phyloP scores from a whole-genome alignment of 2,797 vertebrate species.

The Ceyx erithaca region DNA sequence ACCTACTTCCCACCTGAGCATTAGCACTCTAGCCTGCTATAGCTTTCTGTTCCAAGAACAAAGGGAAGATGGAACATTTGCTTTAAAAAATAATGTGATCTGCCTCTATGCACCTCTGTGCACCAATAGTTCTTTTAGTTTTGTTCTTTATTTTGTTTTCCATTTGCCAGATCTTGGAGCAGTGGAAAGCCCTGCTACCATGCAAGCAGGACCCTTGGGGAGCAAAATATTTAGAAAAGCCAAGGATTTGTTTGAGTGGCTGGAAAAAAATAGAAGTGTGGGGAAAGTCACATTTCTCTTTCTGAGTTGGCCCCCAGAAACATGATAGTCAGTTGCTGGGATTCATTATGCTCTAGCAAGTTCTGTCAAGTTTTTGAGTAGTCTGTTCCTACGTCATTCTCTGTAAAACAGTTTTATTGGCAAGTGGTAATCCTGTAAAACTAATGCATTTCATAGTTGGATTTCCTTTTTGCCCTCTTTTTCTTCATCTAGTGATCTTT shows the following conservation, averaged over 20 bases:
- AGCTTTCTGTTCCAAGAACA: not conserved
- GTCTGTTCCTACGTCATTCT: slow-evolving; percentile 18
- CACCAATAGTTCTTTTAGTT: not conserved
- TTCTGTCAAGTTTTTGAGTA: slow-evolving; percentile 38
- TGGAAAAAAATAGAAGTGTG: slow-evolving; percentile 10
- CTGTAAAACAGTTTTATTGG: not conserved
- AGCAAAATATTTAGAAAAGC: not conserved
- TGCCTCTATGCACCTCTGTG: not conserved
- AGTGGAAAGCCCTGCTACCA: not conserved
- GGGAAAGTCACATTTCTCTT: slow-evolving; percentile 45
- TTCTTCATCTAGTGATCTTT: not conserved
- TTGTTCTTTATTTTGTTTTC: slow-evolving; percentile 18
- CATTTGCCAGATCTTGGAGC: not conserved
- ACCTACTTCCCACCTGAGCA: slow-evolving; percentile 22
- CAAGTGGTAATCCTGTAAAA: not conserved
- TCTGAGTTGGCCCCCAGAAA: slow-evolving; percentile 36
- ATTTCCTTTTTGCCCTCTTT: not conserved
- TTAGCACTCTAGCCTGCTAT: not conserved
- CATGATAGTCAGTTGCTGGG: not conserved
- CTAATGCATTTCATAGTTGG: slow-evolving; percentile 6
- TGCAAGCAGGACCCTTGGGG: slow-evolving; percentile 5
- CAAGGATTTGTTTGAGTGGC: not conserved
- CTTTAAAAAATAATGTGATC: not conserved
- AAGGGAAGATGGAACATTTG: not conserved
- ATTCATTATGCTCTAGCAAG: slow-evolving; percentile 30